phyloP scores from a whole-genome alignment of 30 jellyfish, hydroid and myxozoan species.

The Aurelia coerulea region DNA sequence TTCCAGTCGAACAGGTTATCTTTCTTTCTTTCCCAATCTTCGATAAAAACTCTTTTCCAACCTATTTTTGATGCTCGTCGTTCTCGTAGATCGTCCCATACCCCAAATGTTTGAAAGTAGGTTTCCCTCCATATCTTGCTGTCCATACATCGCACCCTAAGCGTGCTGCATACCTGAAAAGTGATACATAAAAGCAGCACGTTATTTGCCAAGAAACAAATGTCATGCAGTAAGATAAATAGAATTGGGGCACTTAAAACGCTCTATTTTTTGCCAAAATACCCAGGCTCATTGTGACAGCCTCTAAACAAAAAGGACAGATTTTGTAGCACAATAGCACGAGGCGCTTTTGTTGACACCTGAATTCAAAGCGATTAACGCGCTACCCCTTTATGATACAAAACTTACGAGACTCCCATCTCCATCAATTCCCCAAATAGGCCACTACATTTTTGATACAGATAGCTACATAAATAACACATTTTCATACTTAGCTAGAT shows the following conservation, averaged over 20 bases:
- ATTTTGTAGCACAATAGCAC: too few relatives aligned
- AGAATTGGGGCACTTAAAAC: not conserved
- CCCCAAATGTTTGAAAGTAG: conserved; percentile 45
- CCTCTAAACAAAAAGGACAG: too few relatives aligned
- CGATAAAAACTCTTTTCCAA: conserved; percentile 54
- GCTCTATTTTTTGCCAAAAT: not conserved
- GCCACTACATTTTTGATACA: too few relatives aligned
- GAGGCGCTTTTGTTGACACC: too few relatives aligned
- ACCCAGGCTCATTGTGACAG: too few relatives aligned
- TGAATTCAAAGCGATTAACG: too few relatives aligned
- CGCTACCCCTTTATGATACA: too few relatives aligned
- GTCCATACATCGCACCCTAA: conserved; percentile 62
- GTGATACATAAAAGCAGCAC: not conserved
- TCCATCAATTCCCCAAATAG: too few relatives aligned
- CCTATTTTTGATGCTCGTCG: conserved; percentile 57
- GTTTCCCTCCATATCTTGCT: conserved; percentile 43
- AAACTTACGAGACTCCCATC: too few relatives aligned
- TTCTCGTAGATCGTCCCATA: conserved; percentile 69
- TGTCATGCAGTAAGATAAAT: not conserved
- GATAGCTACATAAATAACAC: too few relatives aligned
- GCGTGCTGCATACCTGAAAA: conserved; percentile 45
- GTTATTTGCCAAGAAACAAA: not conserved
- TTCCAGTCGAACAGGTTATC: conserved; percentile 73
- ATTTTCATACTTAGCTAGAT: too few relatives aligned
- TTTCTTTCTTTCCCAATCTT: conserved; percentile 61